A percentile compares a stretch with the other conserved stretches of the same genome.
phyloP scores from a whole-genome alignment of 2,888 invertebrate species.

The Odontomyia ornata region DNA sequence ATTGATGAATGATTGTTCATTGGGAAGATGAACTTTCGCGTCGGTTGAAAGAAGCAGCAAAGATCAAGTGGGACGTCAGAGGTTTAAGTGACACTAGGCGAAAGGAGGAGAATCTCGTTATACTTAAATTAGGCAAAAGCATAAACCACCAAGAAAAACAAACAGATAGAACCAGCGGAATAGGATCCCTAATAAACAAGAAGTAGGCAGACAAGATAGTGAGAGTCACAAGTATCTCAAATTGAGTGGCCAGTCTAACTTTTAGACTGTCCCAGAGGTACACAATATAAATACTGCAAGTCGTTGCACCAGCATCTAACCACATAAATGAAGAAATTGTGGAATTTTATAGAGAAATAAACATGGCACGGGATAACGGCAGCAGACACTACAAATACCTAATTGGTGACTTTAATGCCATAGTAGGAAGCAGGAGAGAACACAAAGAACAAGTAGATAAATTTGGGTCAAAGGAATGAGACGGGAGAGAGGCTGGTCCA shows the following conservation, averaged over 20 bases:
- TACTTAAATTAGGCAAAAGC: too few species aligned
- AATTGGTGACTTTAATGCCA: too few species aligned
- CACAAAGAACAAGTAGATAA: not conserved
- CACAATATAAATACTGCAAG: not conserved
- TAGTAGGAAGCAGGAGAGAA: too few species aligned
- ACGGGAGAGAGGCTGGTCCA: slow-evolving; percentile 1
- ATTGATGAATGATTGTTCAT: too few species aligned
- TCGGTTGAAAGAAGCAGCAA: too few species aligned
- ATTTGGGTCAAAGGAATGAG: not conserved
- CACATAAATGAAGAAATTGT: not conserved
- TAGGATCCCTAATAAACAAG: not conserved
- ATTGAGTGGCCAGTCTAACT: not conserved
- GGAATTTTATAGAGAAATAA: not conserved
- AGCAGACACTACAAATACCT: too few species aligned
- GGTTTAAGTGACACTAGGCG: too few species aligned
- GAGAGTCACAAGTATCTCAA: not conserved
- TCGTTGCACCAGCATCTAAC: not conserved
- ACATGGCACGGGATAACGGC: not conserved
- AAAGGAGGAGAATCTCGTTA: too few species aligned
- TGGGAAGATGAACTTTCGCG: too few species aligned
- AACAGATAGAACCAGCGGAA: not conserved
- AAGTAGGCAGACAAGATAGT: not conserved
- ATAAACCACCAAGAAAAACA: too few species aligned
- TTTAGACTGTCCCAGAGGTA: not conserved
- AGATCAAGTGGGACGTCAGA: too few species aligned